A percentile compares a stretch with the other conserved stretches of the same genome.
Conservation (phyloP, 2,113 vertebrate genomes). For the Megalops atlanticus region DNA sequence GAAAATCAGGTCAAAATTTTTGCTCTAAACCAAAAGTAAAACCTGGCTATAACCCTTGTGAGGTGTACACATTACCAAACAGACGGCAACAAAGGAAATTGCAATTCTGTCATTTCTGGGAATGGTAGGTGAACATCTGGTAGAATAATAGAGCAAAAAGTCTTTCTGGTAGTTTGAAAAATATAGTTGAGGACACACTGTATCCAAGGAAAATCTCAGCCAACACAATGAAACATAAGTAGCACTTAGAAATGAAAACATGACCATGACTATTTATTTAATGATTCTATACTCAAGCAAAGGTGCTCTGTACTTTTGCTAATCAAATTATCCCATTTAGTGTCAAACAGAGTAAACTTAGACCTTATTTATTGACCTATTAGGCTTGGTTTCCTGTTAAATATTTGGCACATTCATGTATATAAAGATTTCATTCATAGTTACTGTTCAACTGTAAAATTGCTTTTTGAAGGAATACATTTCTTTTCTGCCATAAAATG, state of each 20-base stretch:
- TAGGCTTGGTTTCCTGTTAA: neutral
- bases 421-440: neutral
- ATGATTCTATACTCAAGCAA: neutral
- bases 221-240: neutral
- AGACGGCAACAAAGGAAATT: neutral
- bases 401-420: neutral
- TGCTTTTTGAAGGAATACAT: neutral
- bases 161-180: neutral
- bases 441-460: neutral
- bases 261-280: neutral
- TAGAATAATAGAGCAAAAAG: neutral
- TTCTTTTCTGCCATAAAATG: neutral
- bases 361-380: neutral
- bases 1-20: neutral
- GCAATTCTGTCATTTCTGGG: neutral
- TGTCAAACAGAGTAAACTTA: conserved; percentile 1
- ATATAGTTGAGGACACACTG: neutral
- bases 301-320: neutral
- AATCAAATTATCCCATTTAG: conserved; percentile 9
- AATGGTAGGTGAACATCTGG: conserved; percentile 14
- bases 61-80: neutral
- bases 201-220: neutral
- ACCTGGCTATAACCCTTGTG: neutral
- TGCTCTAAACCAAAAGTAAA: neutral
- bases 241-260: neutral